Conservation (phyloP, 2,797 vertebrate species). For the Valencia hispanica region DNA sequence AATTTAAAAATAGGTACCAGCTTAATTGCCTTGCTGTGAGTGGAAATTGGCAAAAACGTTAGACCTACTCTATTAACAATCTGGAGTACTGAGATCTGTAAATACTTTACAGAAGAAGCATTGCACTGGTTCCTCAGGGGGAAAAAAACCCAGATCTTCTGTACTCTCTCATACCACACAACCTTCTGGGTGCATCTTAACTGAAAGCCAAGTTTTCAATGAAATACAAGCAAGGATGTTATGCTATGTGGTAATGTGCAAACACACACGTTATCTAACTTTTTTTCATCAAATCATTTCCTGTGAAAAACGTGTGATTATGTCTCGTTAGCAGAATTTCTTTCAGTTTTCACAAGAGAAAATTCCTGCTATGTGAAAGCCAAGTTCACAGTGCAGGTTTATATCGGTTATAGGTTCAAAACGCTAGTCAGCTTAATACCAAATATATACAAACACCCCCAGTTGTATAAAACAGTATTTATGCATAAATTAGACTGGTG, state of each 20-base stretch:
- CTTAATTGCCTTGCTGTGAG: neutral
- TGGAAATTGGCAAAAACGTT: neutral
- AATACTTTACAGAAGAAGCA: neutral
- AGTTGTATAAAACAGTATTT: neutral
- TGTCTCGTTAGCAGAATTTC: neutral
- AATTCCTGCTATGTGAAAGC: neutral
- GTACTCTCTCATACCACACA: neutral
- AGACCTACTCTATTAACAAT: neutral
- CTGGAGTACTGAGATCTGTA: neutral
- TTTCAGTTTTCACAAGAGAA: neutral
- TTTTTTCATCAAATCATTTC: neutral
- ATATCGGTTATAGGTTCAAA: neutral
- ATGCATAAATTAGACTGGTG: neutral
- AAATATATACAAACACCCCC: neutral
- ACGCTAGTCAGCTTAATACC: neutral
- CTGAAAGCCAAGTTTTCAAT: neutral
- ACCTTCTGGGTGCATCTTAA: neutral
- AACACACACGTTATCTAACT: neutral
- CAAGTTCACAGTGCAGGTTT: neutral
- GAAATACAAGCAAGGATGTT: neutral
- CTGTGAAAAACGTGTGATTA: neutral
- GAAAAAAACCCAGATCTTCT: neutral
- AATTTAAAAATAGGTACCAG: neutral
- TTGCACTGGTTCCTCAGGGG: neutral
- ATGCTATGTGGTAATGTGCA: neutral